Evolutionary conservation across 2,797 vertebrate genomes (phyloP), one percentile per base, ranked within the genome.

Genomic region (Darevskia mixta): DNA sequence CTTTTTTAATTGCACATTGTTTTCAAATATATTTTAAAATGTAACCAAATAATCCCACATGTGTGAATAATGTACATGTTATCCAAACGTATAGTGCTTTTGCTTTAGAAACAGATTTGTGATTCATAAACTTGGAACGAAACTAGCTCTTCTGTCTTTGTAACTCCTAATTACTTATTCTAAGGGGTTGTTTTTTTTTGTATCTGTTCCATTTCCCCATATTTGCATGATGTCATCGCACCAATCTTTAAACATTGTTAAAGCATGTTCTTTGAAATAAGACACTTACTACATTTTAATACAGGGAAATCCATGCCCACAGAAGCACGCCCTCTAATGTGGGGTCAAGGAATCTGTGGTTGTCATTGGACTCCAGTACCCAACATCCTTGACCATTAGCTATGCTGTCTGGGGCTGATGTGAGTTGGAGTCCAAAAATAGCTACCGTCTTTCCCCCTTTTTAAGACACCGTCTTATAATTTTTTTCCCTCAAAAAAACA

Each of bases 21-120:
- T 69, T 77, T 90, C 86, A 89, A 88, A 91, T n/a, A 87, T 49
- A 83, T 93, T 89, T 92, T 90, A 55, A 83, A 88, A 71, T 61
- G 83, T 86, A 32, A 87, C 79, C 75, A 91, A 93, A 85, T 89
- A 61, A 85, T 71, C 61, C 7, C 43, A 64, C 0, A 0, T 87
- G 85, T 15, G 5, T 86, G 88, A 73, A 41, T 49, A 88, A 85
- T 78, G 87, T 87, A 45, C 32, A 72, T 32, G 13, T 11, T 72
- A 8, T 13, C 15, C n/a, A 72, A 18, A 64, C 15, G 29, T 72
- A 17, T 5, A 32, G 71, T 4, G 1, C 9, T 73, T 20, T 73
- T 38, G 72, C 35, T 73, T 38, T 73, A 32, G 13, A 18, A 73
- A 20, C 72, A 73, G 49, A 55, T 55, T 73, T 73, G 35, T 35